phyloP scores from a whole-genome alignment of 2,113 vertebrate species.

The Fukomys damarensis region DNA sequence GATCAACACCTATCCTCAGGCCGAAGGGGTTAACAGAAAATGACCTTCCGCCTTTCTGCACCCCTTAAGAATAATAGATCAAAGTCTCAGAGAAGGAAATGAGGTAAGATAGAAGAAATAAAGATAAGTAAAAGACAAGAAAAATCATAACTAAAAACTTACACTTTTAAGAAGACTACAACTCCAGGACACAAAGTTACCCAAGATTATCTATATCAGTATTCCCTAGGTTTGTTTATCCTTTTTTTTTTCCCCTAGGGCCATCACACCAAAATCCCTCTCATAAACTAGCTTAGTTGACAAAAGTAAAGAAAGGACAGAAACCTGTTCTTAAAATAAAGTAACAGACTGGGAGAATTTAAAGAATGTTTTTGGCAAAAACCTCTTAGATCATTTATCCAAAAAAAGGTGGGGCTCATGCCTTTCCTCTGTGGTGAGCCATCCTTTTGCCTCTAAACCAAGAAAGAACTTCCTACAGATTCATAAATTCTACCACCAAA shows the following conservation, averaged over 20 bases:
- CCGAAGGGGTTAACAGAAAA: neutral
- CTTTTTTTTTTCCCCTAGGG: neutral
- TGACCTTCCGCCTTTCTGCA: neutral
- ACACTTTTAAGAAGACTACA: neutral
- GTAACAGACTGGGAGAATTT: neutral
- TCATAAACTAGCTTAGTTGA: neutral
- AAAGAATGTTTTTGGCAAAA: neutral
- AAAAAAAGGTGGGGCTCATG: neutral
- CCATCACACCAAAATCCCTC: neutral
- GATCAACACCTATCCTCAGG: neutral
- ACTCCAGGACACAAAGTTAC: neutral
- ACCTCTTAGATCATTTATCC: neutral
- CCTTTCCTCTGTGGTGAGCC: neutral
- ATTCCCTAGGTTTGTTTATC: neutral
- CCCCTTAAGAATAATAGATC: neutral
- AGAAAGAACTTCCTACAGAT: neutral
- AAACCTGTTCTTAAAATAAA: neutral
- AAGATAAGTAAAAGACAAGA: neutral
- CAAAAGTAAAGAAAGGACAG: neutral
- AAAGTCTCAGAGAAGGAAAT: neutral
- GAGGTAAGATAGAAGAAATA: neutral
- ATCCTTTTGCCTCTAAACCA: neutral
- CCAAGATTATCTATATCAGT: neutral
- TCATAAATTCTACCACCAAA: neutral
- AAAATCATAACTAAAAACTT: neutral